phyloP scores from a whole-genome alignment of 2,113 vertebrate genomes.

The Mus musculus region DNA sequence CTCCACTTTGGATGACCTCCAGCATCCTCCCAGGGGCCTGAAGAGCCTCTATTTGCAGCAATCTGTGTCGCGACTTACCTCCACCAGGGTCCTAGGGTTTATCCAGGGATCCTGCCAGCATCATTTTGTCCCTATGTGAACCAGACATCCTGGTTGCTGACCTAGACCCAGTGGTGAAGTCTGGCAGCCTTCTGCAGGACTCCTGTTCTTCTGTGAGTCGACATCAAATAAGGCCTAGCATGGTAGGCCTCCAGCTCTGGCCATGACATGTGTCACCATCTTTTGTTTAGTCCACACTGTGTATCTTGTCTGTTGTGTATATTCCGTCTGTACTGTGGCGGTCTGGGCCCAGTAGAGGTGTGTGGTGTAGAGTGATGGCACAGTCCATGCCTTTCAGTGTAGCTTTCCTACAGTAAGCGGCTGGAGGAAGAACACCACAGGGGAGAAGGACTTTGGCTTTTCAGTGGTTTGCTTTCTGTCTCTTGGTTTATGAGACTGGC shows the following conservation, averaged over 20 bases:
- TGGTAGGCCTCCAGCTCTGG: neutral
- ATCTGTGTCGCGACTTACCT: neutral
- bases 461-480: conserved; percentile 23
- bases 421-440: neutral
- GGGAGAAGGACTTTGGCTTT: conserved; percentile 1
- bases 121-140: neutral
- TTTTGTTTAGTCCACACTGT: neutral
- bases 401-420: neutral
- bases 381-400: neutral
- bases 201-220: neutral
- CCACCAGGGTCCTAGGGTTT: neutral
- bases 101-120: neutral
- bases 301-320: neutral
- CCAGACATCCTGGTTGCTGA: neutral
- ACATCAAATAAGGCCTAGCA: neutral
- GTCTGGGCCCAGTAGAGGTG: neutral
- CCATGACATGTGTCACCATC: neutral
- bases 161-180: fast-evolving
- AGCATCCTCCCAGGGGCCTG: neutral
- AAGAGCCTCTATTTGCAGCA: neutral
- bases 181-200: fast-evolving
- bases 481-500: conserved; percentile 58
- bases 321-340: neutral
- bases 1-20: neutral
- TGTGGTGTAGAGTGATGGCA: neutral